A percentile compares a stretch with the other conserved stretches of the same genome.
phyloP scores from a whole-genome alignment of 2,797 vertebrate species.

The Acestrorhynchus altus region DNA sequence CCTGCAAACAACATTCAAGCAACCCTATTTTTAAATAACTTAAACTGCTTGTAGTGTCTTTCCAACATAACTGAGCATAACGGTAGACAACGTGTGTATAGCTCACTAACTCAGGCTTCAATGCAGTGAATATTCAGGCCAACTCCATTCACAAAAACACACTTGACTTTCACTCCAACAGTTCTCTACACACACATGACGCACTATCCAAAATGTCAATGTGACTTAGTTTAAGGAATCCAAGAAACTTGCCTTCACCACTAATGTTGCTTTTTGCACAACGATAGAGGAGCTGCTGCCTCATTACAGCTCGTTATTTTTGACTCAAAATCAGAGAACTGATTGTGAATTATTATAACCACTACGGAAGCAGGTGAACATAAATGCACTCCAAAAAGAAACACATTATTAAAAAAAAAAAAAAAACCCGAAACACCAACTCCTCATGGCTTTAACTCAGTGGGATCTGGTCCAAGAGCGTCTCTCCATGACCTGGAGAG shows the following conservation, averaged over 20 bases:
- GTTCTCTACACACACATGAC: neutral
- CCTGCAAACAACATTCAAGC: neutral
- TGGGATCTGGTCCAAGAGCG: conserved; percentile 29
- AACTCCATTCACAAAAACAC: neutral
- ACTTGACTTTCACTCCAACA: neutral
- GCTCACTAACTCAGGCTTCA: neutral
- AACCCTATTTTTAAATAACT: neutral
- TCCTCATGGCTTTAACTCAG: neutral
- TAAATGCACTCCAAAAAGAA: neutral
- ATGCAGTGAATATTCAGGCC: neutral
- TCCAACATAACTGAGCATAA: neutral
- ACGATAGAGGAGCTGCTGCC: neutral
- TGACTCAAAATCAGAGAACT: neutral
- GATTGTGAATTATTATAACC: neutral
- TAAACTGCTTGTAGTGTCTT: conserved; percentile 15
- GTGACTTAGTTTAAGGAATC: neutral
- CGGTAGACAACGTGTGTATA: neutral
- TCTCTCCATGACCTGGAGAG: conserved; percentile 11
- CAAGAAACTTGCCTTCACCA: neutral
- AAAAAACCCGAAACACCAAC: neutral
- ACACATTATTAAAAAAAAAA: neutral
- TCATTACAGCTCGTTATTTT: neutral
- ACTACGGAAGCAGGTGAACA: neutral
- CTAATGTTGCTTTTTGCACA: neutral
- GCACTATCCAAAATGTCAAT: neutral